Evolutionary conservation across 2,888 invertebrate species (phyloP), one percentile per base, ranked within the genome.

Genomic region (Microplitis manilae): DNA sequence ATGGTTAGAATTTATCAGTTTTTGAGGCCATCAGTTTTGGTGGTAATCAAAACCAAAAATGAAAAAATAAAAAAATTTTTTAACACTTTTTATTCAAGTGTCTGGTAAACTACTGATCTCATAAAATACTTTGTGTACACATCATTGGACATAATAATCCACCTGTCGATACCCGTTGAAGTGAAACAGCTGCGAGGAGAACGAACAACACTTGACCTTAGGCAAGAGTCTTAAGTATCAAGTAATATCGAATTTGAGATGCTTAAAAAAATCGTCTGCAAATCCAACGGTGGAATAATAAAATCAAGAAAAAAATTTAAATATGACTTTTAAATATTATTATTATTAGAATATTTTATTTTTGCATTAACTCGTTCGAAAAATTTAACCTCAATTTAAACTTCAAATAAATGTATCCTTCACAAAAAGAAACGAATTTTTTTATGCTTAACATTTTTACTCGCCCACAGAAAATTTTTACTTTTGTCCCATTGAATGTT

Each of bases 131-230:
- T 67, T 20, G 60, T n/a, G n/a, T 67, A 39, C 41, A 40, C 68
- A 68, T 68, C 68, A 17, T 68, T 9, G 17, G 17, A n/a, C 50
- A 68, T 20, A 13, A 13, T 50, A 50, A 50, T 50, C 50, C 50
- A 50, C 50, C 50, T 50, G 50, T 50, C 50, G 50, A 50, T 50
- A 13, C 50, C 50, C 50, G 50, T 50, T 50, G 50, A 13, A 50
- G 50, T 50, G 50, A 50, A 50, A 50, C 50, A 50, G 50, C 50
- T 50, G 50, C 50, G 50, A 13, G 9, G 4, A 13, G 13, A 50
- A 5, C 50, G 13, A 50, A 13, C 50, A 13, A 50, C 50, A 50
- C 50, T 50, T 50, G 50, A 50, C 50, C 50, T 50, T 50, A 8
- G 50, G 13, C 13, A 50, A 50, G 13, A 50, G 50, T 5, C 50